These are phyloP conservation scores for Chroicocephalus ridibundus DNA, from an alignment of 2,113 vertebrate species.

Conservation along the genomic window DNA sequence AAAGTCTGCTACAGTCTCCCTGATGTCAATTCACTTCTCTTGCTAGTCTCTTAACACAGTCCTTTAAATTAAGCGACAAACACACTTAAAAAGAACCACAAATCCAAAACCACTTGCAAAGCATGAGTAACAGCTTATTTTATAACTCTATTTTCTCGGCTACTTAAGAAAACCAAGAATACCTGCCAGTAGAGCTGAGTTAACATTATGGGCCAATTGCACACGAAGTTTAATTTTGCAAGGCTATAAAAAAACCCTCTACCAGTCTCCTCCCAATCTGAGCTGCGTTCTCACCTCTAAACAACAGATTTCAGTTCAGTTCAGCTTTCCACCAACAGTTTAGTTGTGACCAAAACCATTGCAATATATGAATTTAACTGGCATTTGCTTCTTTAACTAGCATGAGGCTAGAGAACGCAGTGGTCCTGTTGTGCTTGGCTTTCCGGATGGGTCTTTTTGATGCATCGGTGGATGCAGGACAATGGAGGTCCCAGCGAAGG, in stretches of 20 bases:
- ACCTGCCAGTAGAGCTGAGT: neutral
- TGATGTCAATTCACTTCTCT: neutral
- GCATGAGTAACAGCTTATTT: conserved; percentile 13
- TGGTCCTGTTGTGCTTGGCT: neutral
- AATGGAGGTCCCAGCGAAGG: neutral
- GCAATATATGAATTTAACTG: neutral
- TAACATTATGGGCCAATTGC: neutral
- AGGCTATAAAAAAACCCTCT: neutral
- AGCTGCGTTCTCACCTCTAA: neutral
- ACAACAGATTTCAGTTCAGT: neutral
- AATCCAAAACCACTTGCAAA: neutral
- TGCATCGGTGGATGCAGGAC: neutral
- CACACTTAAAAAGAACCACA: neutral
- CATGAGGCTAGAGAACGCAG: neutral
- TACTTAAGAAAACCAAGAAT: neutral
- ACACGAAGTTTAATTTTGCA: conserved; percentile 10
- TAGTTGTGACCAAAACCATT: neutral
- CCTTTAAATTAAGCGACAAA: conserved; percentile 22
- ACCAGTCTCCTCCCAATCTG: neutral
- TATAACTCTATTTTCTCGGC: neutral
- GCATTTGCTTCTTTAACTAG: neutral
- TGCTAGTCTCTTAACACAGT: neutral
- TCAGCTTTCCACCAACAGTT: neutral
- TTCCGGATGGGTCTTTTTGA: neutral
- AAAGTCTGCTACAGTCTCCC: neutral